Evolutionary conservation across 2,113 vertebrate genomes (phyloP), one percentile per base, ranked within the genome.

Genomic region (Varanus komodoensis): DNA sequence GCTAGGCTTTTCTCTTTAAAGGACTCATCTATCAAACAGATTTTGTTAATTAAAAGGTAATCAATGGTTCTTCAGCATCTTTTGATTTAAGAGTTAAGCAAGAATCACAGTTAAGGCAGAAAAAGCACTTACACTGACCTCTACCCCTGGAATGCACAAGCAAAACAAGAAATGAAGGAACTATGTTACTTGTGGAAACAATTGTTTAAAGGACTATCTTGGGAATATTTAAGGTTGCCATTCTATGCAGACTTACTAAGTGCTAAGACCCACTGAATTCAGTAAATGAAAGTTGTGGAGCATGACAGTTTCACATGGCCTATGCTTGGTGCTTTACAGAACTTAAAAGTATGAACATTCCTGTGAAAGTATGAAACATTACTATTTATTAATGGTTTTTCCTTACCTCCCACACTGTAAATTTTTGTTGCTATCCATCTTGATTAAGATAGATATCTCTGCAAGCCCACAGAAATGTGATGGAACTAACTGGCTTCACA

Each of bases 101-200:
- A 95, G 82, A 94, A 84, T 83, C 82, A 93, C 84, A 87, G 50
- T 89, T 91, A 90, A 93, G 86, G 89, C n/a, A 91, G n/a, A 44
- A 92, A 87, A 88, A 94, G 93, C 93, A 92, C 83, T 77, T 96
- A 11, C 17, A 15, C 61, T 12, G 54, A 54, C 73, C 64, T 77
- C 84, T 89, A 38, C 79, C 81, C 44, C 80, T 52, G 78, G 19
- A 73, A 94, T 94, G 54, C 0, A 82, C 52, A 57, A 57, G 52
- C 80, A 82, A 82, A 80, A 29, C 15, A 54, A 0, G 0, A 23
- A 92, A 87, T 88, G 14, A 90, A 82, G 84, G 64, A 68, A 29
- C 84, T 92, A 69, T 69, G 23, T 69, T 69, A 69, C 27, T 38
- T 82, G 12, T 34, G 38, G 17, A 48, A 84, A 50, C 67, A 61